Conservation (phyloP, 1,140 invertebrate species). For the Dolichoris vasculosae region DNA sequence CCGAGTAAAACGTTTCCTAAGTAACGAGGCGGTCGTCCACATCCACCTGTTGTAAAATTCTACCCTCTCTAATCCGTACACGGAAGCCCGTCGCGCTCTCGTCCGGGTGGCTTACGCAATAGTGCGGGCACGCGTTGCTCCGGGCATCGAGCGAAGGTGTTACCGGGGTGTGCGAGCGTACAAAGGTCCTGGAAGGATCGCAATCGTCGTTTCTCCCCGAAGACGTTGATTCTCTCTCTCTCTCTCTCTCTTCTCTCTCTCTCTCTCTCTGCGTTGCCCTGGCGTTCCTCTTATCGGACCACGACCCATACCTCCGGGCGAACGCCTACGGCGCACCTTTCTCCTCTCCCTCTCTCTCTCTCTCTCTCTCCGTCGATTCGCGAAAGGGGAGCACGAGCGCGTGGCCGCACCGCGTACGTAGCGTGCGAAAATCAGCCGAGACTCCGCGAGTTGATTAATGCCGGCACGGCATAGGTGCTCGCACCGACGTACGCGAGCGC, state of each 20-base stretch:
- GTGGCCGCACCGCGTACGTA: neutral
- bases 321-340: neutral
- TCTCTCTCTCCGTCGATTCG: neutral
- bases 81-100: neutral
- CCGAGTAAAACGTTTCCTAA: conserved; percentile 11
- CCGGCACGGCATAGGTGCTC: conserved; percentile 5
- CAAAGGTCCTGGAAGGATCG: neutral
- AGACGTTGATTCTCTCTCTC: neutral
- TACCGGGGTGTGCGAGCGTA: neutral
- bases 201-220: neutral
- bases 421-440: conserved; percentile 44
- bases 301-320: neutral
- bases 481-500: neutral
- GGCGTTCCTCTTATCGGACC: neutral
- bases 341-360: neutral
- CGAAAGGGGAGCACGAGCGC: neutral
- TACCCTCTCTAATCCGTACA: neutral
- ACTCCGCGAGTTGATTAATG: conserved; percentile 41
- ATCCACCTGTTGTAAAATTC: conserved; percentile 35
- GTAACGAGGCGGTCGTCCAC: neutral
- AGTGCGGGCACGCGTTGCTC: neutral
- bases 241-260: no score
- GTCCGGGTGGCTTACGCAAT: neutral
- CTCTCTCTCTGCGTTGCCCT: neutral
- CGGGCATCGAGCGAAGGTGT: neutral